These are phyloP conservation scores for Epinephelus malabaricus DNA, from an alignment of 2,797 vertebrate genomes.

Conservation along the genomic window DNA sequence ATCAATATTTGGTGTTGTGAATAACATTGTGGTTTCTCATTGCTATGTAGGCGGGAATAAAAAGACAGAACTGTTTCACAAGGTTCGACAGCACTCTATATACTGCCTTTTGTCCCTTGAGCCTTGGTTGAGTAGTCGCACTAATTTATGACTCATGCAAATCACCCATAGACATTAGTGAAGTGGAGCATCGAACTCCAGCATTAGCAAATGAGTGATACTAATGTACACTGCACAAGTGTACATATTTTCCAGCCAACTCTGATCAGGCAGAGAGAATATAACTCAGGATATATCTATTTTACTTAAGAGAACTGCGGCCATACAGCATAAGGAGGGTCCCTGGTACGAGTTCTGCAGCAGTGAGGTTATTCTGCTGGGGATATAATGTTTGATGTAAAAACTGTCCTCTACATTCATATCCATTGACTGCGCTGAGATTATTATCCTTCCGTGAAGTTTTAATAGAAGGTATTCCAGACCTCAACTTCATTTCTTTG, in stretches of 20 bases:
- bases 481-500: not conserved
- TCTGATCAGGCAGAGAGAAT: not conserved
- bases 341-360: not conserved
- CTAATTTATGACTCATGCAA: slow-evolving; percentile 10
- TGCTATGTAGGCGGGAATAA: not conserved
- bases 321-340: not conserved
- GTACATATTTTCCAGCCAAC: not conserved
- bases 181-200: not conserved
- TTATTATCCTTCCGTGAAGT: not conserved
- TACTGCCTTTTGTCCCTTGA: not conserved
- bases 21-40: not conserved
- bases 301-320: not conserved
- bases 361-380: not conserved
- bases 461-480: not conserved
- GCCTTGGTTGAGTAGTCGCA: not conserved
- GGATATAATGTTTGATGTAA: not conserved
- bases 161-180: slow-evolving; percentile 9
- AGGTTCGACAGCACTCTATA: not conserved
- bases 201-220: slow-evolving; percentile 19
- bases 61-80: not conserved
- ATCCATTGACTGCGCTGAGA: not conserved
- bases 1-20: not conserved
- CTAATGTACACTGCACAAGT: not conserved
- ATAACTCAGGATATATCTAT: not conserved
- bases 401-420: not conserved